Evolutionary conservation across 2,113 vertebrate genomes (phyloP), one percentile per base, ranked within the genome.

Genomic region (Nycticebus coucang): DNA sequence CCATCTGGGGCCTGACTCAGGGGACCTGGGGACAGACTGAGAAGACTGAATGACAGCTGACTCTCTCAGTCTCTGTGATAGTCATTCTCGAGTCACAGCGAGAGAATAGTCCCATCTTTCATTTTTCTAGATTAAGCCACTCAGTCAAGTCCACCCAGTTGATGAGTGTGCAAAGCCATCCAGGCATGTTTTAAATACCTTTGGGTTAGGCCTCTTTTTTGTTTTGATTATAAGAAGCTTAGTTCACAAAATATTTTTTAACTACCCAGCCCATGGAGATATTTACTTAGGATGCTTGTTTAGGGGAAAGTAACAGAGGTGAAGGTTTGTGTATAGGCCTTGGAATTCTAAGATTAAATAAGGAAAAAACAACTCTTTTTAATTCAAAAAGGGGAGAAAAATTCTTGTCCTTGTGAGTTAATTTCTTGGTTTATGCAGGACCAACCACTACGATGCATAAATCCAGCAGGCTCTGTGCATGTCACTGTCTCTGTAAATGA

Each of bases 101-200:
- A 78, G 85, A 96, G 78, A 77, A 62, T 12, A 59, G 59, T 10
- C 26, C 18, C 22, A 4, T 79, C 83, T 86, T 89, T 92, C 57
- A 59, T 59, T 81, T 95, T 69, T 71, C 57, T 80, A n/a, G 84
- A 79, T 72, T 89, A 69, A 79, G 50, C 74, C 71, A 87, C 26
- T 92, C 80, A 37, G 62, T 74, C 64, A 87, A 75, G 78, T 4
- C 68, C 41, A 11, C 69, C 30, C 11, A 30, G 7, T 8, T 57
- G 71, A 64, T 41, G 59, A 83, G 64, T 5, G 0, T 19, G 50
- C 3, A 12, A 19, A 53, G 69, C 14, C 69, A 30, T 11, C 45
- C 83, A 74, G 35, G 28, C 72, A 35, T 75, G 72, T 60, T 87
- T 93, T 64, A 60, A 62, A 79, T 57, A 68, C n/a, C 50, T 87